Percentiles rank a stretch among this genome's conserved stretches.
phyloP scores from a whole-genome alignment of 2,113 vertebrate species.

The Actenoides lindsayi region DNA sequence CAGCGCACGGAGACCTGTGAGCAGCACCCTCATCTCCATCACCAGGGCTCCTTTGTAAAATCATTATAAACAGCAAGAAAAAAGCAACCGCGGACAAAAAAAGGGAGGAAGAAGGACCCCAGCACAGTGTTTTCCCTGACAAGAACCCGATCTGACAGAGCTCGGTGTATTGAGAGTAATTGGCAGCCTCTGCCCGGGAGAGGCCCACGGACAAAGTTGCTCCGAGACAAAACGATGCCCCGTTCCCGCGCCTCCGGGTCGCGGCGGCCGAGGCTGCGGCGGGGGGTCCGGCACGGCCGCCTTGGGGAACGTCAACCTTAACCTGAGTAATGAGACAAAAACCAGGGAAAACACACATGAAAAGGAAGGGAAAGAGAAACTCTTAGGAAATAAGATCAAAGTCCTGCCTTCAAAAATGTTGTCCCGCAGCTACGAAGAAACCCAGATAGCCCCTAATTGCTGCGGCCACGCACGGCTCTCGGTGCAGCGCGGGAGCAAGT shows the following conservation, averaged over 20 bases:
- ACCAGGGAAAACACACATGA: not conserved
- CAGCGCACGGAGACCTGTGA: not conserved
- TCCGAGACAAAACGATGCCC: not conserved
- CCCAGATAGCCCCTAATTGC: not conserved
- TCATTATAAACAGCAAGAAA: not conserved
- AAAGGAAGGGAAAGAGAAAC: constrained; percentile 30
- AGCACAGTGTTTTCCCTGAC: not conserved
- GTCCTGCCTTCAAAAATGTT: constrained; percentile 26
- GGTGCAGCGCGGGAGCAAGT: not conserved
- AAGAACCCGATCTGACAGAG: constrained; percentile 58
- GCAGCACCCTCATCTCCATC: not conserved
- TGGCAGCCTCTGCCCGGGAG: constrained; percentile 39
- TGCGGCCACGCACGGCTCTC: fast-evolving
- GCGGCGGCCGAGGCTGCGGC: not conserved
- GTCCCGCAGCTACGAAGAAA: constrained; percentile 46
- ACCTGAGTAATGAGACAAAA: constrained; percentile 62
- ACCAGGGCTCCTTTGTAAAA: not conserved
- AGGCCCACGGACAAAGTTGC: constrained; percentile 1
- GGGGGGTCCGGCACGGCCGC: not conserved
- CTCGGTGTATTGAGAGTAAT: constrained; percentile 14
- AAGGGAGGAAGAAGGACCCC: not conserved
- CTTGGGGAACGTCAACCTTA: constrained; percentile 29
- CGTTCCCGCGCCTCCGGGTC: not conserved
- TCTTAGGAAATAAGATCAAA: constrained; percentile 59
- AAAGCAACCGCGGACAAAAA: not conserved